These are phyloP conservation scores for Aphrophora alni DNA, from an alignment of 2,888 invertebrate species.

Conservation along the genomic window DNA sequence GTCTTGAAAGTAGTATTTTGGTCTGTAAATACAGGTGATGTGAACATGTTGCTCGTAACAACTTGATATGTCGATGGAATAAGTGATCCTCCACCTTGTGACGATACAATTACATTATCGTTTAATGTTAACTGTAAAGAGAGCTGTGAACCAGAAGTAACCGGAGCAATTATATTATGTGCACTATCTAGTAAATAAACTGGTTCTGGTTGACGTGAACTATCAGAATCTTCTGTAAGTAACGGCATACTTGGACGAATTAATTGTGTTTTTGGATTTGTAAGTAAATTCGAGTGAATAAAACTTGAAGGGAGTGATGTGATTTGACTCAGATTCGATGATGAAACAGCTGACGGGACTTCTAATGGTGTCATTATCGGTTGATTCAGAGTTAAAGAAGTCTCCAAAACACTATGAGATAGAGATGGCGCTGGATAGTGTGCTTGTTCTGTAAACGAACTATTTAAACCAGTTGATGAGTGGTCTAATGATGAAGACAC, in stretches of 20 bases:
- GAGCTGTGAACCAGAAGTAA: conserved; percentile 26
- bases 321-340: conserved; percentile 19
- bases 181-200: conserved; percentile 34
- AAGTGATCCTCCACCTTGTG: conserved; percentile 9
- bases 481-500: conserved; percentile 17
- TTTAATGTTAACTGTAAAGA: conserved; percentile 34
- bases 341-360: conserved; percentile 60
- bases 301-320: conserved; percentile 27
- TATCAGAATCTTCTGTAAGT: conserved; percentile 36
- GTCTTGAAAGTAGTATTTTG: neutral
- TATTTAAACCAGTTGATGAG: neutral
- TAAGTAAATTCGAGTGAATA: conserved; percentile 19
- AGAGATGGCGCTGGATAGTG: conserved; percentile 38
- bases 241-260: conserved; percentile 41
- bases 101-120: conserved; percentile 30
- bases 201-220: conserved; percentile 22
- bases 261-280: conserved; percentile 18
- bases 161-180: conserved; percentile 31
- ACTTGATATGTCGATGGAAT: conserved; percentile 32
- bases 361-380: conserved; percentile 85
- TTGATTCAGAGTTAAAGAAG: conserved; percentile 75
- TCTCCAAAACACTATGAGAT: conserved; percentile 66
- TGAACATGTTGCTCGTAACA: conserved; percentile 12
- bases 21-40: neutral
- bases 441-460: conserved; percentile 26